Percentiles rank a stretch among this genome's conserved stretches.
Conservation (phyloP, 2,888 invertebrate genomes). For the Thalpophila matura region DNA sequence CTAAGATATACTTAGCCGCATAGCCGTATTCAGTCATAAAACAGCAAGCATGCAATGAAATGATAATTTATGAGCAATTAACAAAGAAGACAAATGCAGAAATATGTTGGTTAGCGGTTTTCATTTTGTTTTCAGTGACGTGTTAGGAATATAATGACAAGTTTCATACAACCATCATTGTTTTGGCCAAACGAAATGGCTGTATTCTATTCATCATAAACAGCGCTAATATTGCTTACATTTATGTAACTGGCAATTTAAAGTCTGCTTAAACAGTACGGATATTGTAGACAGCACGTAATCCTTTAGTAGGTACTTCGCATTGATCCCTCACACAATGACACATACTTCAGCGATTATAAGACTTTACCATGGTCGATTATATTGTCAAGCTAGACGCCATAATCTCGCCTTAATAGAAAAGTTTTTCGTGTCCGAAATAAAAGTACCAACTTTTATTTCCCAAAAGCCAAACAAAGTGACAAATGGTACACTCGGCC, state of each 20-base stretch:
- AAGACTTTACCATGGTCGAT: neutral
- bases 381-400: neutral
- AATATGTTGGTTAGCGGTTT: slow-evolving; percentile 35
- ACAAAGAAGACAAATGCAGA: slow-evolving; percentile 49
- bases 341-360: neutral
- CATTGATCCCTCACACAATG: neutral
- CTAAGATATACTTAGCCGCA: slow-evolving; percentile 36
- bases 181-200: neutral
- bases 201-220: neutral
- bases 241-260: neutral
- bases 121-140: slow-evolving; percentile 22
- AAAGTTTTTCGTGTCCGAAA: neutral
- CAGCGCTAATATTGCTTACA: neutral
- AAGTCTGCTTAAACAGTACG: slow-evolving; percentile 12
- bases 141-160: slow-evolving; percentile 14
- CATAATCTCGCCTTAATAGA: neutral
- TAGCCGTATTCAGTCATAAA: slow-evolving; percentile 36
- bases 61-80: slow-evolving; percentile 49
- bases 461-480: neutral
- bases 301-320: neutral
- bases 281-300: neutral
- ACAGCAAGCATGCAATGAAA: slow-evolving; percentile 50
- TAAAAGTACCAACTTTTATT: neutral
- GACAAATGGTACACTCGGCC: slow-evolving; percentile 20
- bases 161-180: neutral